A percentile compares a stretch with the other conserved stretches of the same genome.
Evolutionary conservation across 1,140 invertebrate species (phyloP).

Genomic region (Aphis gossypii): DNA sequence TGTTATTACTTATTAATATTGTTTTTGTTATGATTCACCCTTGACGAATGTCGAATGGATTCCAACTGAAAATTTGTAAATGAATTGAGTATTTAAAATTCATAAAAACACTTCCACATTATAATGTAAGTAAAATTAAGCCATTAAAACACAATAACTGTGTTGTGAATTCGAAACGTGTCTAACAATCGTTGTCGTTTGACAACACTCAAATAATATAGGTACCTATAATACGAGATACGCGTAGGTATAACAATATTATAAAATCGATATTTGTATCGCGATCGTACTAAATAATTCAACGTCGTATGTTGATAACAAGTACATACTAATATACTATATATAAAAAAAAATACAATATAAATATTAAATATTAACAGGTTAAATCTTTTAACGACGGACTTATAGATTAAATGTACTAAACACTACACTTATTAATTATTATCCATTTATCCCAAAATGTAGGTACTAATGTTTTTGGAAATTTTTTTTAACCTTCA

Average conservation of each 20-base stretch:
- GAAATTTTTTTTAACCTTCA: no score
- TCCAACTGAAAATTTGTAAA: not conserved
- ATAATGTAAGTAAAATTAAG: not conserved
- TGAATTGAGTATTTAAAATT: not conserved
- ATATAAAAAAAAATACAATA: no score
- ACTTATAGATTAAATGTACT: no score
- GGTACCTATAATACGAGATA: not conserved
- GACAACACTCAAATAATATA: not conserved
- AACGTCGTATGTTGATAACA: not conserved
- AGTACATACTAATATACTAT: not conserved
- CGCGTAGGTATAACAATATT: not conserved
- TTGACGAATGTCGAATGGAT: not conserved
- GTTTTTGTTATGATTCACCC: not conserved
- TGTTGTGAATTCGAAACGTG: not conserved
- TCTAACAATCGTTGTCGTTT: not conserved
- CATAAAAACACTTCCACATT: not conserved
- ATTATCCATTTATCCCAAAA: no score
- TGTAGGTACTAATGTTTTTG: no score
- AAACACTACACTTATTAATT: no score
- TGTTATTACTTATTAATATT: not conserved
- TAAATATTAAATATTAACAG: no score
- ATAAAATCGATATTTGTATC: not conserved
- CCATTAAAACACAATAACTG: not conserved
- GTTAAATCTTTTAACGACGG: not conserved
- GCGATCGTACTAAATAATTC: slow-evolving; percentile 26